Percentiles rank a stretch among this genome's conserved stretches.
These are phyloP conservation scores for Cyaniris semiargus DNA, from an alignment of 2,888 invertebrate genomes.

Conservation along the genomic window DNA sequence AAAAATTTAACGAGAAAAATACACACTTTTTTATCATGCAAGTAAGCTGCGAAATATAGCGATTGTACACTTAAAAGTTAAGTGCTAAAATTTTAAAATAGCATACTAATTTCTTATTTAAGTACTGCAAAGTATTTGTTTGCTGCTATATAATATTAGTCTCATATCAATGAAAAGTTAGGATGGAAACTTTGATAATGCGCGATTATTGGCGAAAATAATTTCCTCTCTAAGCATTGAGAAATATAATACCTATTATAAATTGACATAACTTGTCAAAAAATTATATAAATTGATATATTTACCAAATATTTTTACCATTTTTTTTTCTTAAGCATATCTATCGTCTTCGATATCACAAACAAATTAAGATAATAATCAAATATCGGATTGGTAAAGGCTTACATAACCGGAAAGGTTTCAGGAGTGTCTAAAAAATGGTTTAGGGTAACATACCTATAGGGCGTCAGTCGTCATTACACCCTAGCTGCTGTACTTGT, in stretches of 20 bases:
- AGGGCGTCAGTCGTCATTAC: neutral
- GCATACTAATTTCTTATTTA: neutral
- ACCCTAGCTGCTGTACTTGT: neutral
- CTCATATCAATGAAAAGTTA: too few relatives aligned
- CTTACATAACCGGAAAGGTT: conserved; percentile 1
- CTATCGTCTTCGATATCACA: neutral
- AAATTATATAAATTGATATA: too few relatives aligned
- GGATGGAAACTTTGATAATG: too few relatives aligned
- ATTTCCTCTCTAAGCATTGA: too few relatives aligned
- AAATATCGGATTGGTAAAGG: neutral
- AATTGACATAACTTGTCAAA: too few relatives aligned
- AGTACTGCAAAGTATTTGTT: too few relatives aligned
- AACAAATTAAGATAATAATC: neutral
- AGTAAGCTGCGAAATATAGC: neutral
- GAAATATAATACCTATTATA: too few relatives aligned
- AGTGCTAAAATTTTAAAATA: neutral
- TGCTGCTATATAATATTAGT: too few relatives aligned
- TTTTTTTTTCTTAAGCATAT: too few relatives aligned
- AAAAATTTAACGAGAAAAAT: neutral
- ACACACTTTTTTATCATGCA: neutral
- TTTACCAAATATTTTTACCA: too few relatives aligned
- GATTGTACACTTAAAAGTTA: too few relatives aligned
- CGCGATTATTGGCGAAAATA: too few relatives aligned
- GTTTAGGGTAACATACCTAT: conserved; percentile 13
- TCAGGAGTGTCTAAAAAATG: conserved; percentile 4